These are phyloP conservation scores for Acestrorhynchus altus DNA, from an alignment of 2,797 vertebrate genomes.

Conservation along the genomic window DNA sequence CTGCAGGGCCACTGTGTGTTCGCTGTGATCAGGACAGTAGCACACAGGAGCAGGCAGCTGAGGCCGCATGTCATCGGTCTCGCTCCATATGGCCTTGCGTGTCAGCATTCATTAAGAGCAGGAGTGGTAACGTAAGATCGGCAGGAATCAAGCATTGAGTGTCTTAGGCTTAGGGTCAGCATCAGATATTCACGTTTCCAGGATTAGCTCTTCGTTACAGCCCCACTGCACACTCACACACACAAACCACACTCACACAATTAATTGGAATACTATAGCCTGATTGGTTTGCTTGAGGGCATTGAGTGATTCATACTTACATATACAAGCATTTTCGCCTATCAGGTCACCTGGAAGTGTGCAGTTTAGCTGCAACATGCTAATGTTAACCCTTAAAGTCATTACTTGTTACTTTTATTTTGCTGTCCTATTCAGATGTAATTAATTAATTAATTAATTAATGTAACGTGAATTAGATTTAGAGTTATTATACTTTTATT, in stretches of 20 bases:
- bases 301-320: not conserved
- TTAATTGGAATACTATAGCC: constrained; percentile 29
- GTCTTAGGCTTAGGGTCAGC: constrained; percentile 51
- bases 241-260: constrained; percentile 25
- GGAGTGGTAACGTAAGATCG: constrained; percentile 59
- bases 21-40: constrained; percentile 27
- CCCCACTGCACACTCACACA: constrained; percentile 35
- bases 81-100: constrained; percentile 52
- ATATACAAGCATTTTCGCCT: too few relatives aligned
- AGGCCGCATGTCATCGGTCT: constrained; percentile 54
- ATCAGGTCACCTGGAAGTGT: too few relatives aligned
- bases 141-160: constrained; percentile 57
- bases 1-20: not conserved
- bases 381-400: too few relatives aligned
- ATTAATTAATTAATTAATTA: too few relatives aligned
- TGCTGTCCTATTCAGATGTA: too few relatives aligned
- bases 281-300: constrained; percentile 32
- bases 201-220: constrained; percentile 56
- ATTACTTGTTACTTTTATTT: too few relatives aligned
- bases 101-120: constrained; percentile 61
- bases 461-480: too few relatives aligned
- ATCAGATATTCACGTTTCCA: constrained; percentile 60
- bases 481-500: too few relatives aligned
- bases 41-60: constrained; percentile 23
- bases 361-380: too few relatives aligned